Conservation (phyloP, 2,888 invertebrate genomes). For the Argynnis bischoffii region DNA sequence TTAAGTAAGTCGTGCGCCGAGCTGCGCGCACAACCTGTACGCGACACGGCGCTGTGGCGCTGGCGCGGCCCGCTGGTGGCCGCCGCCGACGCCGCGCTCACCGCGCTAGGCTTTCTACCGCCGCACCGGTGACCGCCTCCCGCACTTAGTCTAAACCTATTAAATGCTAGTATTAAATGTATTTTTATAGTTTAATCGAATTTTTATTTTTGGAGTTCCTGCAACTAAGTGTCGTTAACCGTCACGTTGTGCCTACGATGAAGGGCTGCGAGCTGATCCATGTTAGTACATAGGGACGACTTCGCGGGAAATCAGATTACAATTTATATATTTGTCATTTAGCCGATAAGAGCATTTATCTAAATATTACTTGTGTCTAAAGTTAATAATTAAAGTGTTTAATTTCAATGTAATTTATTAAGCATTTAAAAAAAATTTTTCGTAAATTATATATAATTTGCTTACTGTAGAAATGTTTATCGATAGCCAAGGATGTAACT, state of each 20-base stretch:
- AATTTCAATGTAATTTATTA: background rate
- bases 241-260: slow-evolving; percentile 4
- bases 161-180: slow-evolving; percentile 61
- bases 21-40: slow-evolving; percentile 90
- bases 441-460: background rate
- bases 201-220: slow-evolving; percentile 35
- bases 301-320: background rate
- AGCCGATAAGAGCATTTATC: slow-evolving; percentile 16
- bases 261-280: slow-evolving; percentile 1
- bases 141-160: slow-evolving; percentile 45
- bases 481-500: background rate
- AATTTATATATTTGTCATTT: slow-evolving; percentile 3
- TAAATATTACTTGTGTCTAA: slow-evolving; percentile 8
- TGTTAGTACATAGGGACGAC: slow-evolving; percentile 8
- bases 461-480: slow-evolving; percentile 6
- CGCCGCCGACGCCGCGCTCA: slow-evolving; percentile 87
- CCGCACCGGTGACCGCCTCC: slow-evolving; percentile 43
- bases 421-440: background rate
- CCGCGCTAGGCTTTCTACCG: slow-evolving; percentile 87
- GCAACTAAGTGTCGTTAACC: slow-evolving; percentile 1
- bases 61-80: slow-evolving; percentile 89
- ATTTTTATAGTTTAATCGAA: slow-evolving; percentile 60
- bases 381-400: background rate
- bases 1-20: slow-evolving; percentile 92
- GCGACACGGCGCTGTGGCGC: slow-evolving; percentile 94